Evolutionary conservation across 2,888 invertebrate species (phyloP), one percentile per base, ranked within the genome.

Genomic region (Willowsia nigromaculata): DNA sequence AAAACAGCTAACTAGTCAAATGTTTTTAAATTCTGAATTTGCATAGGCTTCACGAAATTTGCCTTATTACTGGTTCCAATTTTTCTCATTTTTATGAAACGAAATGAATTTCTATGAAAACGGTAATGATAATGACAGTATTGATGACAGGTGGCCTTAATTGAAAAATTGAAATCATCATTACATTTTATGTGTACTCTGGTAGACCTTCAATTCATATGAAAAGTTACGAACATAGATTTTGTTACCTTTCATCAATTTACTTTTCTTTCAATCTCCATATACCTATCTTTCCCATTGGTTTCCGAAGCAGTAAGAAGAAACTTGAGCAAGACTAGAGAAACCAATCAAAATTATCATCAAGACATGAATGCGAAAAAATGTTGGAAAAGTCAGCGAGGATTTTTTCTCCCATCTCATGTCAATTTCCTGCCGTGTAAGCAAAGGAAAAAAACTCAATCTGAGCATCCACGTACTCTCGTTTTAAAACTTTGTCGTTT

Each of bases 371-470:
- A 33, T n/a, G 11, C 27, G 65, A 74, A 30, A 74, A 56, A 74
- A 22, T 74, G 43, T 27, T 53, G 59, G 56, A 59, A 74, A 74
- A 85, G 74, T 85, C 74, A 74, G 27, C 22, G 25, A 47, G 74
- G 56, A 53, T 40, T 68, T 56, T 0, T 53, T 18, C 7, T 53
- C 2, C 22, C 53, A 22, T n/a, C 59, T 59, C 27, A 9, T 68
- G 65, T 68, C 33, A 22, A 68, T 33, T n/a, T 37, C 37, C 18
- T 25, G 56, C 56, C 56, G 9, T 22, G 56, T 59, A 1, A 50
- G 50, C 50, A 5, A n/a, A 50, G 1, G 50, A 33, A 18, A 53
- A 53, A 27, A 27, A 59, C 1, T n/a, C 68, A 82, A 47, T 68
- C 53, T 68, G 7, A 71, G 7, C 43, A 25, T 53, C 18, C 37